Conservation (phyloP, 1,140 invertebrate genomes). For the Aporrectodea caliginosa region DNA sequence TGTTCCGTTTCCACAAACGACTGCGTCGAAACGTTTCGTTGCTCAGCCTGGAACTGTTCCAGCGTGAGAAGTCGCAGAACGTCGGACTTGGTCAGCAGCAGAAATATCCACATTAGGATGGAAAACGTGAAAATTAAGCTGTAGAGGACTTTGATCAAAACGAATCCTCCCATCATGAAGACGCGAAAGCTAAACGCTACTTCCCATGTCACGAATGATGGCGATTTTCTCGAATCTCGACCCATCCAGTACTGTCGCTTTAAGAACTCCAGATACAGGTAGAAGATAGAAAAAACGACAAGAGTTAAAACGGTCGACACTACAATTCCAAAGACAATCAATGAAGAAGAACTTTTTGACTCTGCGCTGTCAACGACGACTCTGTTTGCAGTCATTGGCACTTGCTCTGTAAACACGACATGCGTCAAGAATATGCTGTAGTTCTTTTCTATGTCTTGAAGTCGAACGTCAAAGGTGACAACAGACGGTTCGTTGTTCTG, state of each 20-base stretch:
- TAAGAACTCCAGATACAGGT: neutral
- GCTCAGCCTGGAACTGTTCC: neutral
- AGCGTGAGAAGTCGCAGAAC: neutral
- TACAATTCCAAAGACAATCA: neutral
- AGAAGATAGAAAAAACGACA: neutral
- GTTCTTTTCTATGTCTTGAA: neutral
- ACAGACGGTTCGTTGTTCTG: neutral
- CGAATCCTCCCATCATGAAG: neutral
- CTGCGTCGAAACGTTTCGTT: neutral
- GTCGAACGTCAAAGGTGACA: neutral
- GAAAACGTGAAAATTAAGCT: neutral
- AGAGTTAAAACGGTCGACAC: neutral
- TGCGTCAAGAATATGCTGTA: neutral
- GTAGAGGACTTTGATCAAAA: neutral
- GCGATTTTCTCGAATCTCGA: neutral
- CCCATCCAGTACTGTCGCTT: neutral
- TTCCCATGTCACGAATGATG: neutral
- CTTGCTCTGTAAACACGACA: neutral
- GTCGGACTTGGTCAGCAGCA: neutral
- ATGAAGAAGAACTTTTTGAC: neutral
- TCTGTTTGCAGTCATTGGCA: neutral
- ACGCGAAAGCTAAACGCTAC: neutral
- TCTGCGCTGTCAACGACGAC: neutral
- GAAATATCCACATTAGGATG: neutral
- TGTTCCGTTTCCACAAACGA: neutral